These are phyloP conservation scores for Spermophilus dauricus DNA, from an alignment of 2,113 vertebrate species.

Conservation along the genomic window DNA sequence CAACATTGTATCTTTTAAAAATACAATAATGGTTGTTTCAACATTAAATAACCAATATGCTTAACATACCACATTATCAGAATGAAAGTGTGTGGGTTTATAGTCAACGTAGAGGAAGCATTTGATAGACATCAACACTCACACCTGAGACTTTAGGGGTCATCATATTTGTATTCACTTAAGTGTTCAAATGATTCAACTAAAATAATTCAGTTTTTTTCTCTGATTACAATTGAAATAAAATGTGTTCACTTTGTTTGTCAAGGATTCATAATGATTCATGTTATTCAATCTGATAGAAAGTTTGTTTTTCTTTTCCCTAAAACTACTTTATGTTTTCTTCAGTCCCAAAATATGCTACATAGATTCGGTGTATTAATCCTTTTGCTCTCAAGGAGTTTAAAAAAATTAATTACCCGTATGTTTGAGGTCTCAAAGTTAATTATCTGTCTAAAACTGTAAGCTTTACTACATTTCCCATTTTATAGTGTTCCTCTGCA, in stretches of 20 bases:
- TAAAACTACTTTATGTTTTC: background rate
- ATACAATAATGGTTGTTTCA: background rate
- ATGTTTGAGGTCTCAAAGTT: background rate
- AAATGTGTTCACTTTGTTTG: constrained; percentile 60
- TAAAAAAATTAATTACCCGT: background rate
- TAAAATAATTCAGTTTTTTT: constrained; percentile 20
- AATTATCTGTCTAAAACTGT: background rate
- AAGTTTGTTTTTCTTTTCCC: background rate
- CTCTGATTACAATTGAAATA: constrained; percentile 57
- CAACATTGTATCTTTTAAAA: background rate
- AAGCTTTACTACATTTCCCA: background rate
- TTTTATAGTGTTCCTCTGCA: background rate
- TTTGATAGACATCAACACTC: background rate
- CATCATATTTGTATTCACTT: constrained; percentile 61
- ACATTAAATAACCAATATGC: background rate
- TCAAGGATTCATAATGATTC: background rate
- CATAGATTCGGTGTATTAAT: background rate
- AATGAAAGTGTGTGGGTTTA: background rate
- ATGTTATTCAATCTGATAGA: background rate
- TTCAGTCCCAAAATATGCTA: background rate
- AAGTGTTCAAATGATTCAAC: constrained; percentile 49
- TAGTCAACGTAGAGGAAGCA: background rate
- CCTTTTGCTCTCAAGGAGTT: background rate
- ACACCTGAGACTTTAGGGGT: constrained; percentile 58
- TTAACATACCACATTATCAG: background rate